Conservation (phyloP, 1,140 invertebrate genomes). For the Heliconius himera region DNA sequence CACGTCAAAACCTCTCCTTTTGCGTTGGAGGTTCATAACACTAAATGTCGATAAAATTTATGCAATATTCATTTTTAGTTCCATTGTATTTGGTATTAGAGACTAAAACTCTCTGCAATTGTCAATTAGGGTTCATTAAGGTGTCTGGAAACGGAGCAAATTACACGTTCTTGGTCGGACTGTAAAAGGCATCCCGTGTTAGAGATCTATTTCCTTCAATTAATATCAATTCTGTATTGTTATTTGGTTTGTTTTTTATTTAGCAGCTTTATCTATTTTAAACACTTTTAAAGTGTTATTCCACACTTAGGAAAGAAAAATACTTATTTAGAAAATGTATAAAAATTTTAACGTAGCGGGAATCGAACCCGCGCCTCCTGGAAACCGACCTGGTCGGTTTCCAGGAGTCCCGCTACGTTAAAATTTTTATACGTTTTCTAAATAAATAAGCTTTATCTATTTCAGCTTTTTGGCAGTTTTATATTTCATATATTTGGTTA, state of each 20-base stretch:
- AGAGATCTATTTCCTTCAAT: conserved; percentile 4
- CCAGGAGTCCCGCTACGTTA: too few species aligned
- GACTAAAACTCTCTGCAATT: conserved; percentile 15
- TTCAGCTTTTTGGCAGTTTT: background rate
- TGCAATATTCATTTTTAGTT: background rate
- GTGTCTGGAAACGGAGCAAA: conserved; percentile 31
- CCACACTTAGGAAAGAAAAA: too few species aligned
- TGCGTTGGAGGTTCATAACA: background rate
- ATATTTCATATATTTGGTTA: background rate
- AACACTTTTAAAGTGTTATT: too few species aligned
- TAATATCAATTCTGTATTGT: background rate
- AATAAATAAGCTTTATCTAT: background rate
- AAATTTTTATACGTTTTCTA: too few species aligned
- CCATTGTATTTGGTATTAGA: background rate
- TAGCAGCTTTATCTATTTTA: too few species aligned
- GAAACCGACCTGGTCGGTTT: too few species aligned
- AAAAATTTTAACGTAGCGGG: too few species aligned
- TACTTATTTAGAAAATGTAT: too few species aligned
- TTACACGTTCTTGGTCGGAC: conserved; percentile 5
- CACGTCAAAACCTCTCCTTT: too few species aligned
- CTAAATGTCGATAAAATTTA: background rate
- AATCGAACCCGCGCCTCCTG: too few species aligned
- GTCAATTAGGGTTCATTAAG: conserved; percentile 49
- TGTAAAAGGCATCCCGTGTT: conserved; percentile 25
- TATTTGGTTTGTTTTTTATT: background rate